Evolutionary conservation across 64 coral and sea anemone species (phyloP).

Genomic region (Actinia equina): DNA sequence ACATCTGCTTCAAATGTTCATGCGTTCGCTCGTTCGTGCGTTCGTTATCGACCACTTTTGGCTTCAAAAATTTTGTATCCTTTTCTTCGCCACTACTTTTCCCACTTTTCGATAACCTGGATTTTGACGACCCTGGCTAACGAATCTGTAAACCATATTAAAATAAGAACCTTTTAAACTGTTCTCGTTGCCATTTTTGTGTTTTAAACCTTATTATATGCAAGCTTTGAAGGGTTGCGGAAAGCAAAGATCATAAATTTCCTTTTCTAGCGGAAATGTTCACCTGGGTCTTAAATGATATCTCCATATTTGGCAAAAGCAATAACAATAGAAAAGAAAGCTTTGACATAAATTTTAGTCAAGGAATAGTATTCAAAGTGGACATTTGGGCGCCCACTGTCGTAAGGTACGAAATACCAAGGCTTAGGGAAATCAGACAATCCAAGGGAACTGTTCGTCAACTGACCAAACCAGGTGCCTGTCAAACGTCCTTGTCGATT

Average conservation of each 20-base stretch:
- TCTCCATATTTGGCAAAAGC: slow-evolving; percentile 90
- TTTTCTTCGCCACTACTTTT: background rate
- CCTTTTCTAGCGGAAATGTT: slow-evolving; percentile 85
- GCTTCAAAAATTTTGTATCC: too few relatives aligned
- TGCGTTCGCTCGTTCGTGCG: too few relatives aligned
- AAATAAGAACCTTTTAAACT: background rate
- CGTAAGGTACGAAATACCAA: background rate
- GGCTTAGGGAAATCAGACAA: background rate
- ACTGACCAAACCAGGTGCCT: background rate
- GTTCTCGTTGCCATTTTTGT: background rate
- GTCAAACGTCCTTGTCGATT: slow-evolving; percentile 1
- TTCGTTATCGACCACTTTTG: too few relatives aligned
- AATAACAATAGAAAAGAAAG: slow-evolving; percentile 64
- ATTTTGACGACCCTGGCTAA: background rate
- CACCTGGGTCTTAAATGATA: slow-evolving; percentile 74
- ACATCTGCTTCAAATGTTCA: background rate
- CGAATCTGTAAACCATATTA: background rate
- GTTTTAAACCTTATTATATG: slow-evolving; percentile 27
- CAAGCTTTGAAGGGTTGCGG: slow-evolving; percentile 20
- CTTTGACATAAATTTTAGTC: background rate
- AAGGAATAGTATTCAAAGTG: background rate
- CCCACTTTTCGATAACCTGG: background rate
- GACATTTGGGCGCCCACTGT: background rate
- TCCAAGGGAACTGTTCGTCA: background rate
- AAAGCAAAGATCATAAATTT: slow-evolving; percentile 86